Percentiles rank a stretch among this genome's conserved stretches.
phyloP scores from a whole-genome alignment of 2,113 vertebrate species.

The Nycticebus coucang region DNA sequence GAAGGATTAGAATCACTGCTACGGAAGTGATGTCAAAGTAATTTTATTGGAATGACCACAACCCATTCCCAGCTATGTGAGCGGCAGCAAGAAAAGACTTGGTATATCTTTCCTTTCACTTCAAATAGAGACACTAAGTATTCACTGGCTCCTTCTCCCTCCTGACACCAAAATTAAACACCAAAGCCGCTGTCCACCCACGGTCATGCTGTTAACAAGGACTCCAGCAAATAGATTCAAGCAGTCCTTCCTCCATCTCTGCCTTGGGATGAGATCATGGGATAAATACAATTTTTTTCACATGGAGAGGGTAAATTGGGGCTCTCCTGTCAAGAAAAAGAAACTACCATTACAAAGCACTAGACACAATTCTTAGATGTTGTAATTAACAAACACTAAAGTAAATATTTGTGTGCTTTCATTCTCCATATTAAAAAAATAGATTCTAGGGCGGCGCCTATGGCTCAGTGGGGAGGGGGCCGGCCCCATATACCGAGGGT shows the following conservation, averaged over 20 bases:
- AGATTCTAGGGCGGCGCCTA: too few relatives aligned
- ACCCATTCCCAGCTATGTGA: neutral
- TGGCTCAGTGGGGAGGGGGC: too few relatives aligned
- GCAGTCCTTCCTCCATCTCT: neutral
- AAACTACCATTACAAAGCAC: neutral
- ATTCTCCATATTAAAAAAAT: neutral
- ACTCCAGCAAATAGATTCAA: neutral
- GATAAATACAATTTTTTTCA: neutral
- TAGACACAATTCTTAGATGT: neutral
- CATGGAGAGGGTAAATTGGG: neutral
- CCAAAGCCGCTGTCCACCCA: neutral
- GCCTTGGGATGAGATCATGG: neutral
- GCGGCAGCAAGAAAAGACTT: neutral
- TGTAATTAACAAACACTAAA: neutral
- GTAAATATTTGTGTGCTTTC: neutral
- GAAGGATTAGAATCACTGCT: neutral
- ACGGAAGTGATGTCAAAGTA: neutral
- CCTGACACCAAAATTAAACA: neutral
- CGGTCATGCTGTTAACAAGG: neutral
- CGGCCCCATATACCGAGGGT: too few relatives aligned
- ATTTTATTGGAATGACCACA: neutral
- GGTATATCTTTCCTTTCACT: neutral
- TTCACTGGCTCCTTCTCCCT: neutral
- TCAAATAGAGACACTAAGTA: neutral
- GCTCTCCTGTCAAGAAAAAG: neutral